Conservation (phyloP, 23 tunicate genomes). For the Oikopleura vanhoeffeni region DNA sequence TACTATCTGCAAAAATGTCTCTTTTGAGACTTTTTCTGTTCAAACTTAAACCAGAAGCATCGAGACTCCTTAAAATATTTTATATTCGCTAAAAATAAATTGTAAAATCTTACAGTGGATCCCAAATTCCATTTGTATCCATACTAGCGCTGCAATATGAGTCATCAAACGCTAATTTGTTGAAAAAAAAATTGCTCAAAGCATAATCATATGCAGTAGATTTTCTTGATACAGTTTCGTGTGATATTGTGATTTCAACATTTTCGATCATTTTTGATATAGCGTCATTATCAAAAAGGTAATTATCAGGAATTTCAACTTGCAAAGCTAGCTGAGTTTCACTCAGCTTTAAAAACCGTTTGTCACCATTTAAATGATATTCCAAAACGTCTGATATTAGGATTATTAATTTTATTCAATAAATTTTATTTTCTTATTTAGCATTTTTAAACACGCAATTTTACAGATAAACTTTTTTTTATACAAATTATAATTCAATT, state of each 20-base stretch:
- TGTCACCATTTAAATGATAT: background rate
- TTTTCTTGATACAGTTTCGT: background rate
- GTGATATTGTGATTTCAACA: background rate
- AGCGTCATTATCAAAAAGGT: background rate
- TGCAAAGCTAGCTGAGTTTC: background rate
- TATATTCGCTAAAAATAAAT: background rate
- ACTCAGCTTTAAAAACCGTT: background rate
- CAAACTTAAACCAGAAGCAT: background rate
- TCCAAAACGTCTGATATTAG: background rate
- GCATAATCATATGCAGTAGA: background rate
- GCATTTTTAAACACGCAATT: background rate
- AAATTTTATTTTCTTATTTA: background rate
- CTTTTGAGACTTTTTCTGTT: background rate
- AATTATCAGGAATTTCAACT: background rate
- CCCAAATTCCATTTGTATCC: background rate
- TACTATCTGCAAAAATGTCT: background rate
- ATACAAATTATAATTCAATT: too few species aligned
- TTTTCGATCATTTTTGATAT: background rate
- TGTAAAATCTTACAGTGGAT: background rate
- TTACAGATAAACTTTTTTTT: background rate
- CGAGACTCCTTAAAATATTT: background rate
- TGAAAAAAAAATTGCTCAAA: background rate
- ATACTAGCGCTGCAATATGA: background rate
- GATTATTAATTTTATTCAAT: too few species aligned
- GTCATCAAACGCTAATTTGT: background rate